phyloP scores from a whole-genome alignment of 2,113 vertebrate species.

The Atractosteus spatula region DNA sequence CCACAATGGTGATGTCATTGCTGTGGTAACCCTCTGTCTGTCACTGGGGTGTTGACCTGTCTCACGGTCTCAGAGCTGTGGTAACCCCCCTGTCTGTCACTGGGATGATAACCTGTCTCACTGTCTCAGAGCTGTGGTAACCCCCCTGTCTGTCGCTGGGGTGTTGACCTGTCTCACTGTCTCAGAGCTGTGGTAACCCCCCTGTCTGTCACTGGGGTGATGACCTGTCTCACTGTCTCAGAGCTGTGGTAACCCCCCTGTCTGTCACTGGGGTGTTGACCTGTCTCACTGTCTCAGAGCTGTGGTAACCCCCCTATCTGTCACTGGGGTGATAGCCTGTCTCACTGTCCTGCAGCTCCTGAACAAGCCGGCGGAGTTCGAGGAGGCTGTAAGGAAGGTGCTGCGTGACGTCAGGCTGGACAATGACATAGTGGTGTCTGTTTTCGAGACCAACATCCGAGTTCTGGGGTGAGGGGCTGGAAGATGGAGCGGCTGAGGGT shows the following conservation, averaged over 20 bases:
- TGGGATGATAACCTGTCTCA: no score
- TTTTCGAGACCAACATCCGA: conserved; percentile 98
- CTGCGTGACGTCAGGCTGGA: conserved; percentile 92
- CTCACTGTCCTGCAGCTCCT: conserved; percentile 71
- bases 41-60: not conserved
- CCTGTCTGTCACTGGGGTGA: not conserved
- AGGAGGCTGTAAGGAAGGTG: conserved; percentile 90
- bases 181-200: not conserved
- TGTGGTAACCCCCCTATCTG: not conserved
- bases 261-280: not conserved
- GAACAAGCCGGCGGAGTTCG: conserved; percentile 96
- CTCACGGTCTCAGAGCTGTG: conserved; percentile 71
- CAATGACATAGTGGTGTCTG: conserved; percentile 96
- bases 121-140: no score
- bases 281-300: not conserved
- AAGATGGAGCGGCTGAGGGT: not conserved
- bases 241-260: not conserved
- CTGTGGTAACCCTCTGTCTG: not conserved
- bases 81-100: no score
- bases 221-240: not conserved
- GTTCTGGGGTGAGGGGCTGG: conserved; percentile 86
- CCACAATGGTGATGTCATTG: no score
- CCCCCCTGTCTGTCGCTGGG: not conserved
- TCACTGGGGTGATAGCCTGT: not conserved
- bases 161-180: not conserved